Percentiles rank a stretch among this genome's conserved stretches.
phyloP scores from a whole-genome alignment of 1,140 invertebrate species.

The Lutraria rhynchaena region DNA sequence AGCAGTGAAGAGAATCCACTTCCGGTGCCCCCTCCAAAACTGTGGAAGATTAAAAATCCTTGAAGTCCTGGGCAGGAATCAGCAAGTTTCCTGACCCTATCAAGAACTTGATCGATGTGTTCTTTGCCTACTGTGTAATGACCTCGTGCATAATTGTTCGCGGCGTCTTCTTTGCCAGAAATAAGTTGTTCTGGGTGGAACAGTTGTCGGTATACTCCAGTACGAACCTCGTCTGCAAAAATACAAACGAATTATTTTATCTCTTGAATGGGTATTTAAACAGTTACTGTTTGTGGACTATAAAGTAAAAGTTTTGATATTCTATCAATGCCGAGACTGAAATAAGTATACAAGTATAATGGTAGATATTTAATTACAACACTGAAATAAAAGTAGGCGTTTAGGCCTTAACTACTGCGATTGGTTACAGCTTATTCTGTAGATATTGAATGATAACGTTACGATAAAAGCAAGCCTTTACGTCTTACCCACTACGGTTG shows the following conservation, averaged over 20 bases:
- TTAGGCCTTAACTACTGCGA: neutral
- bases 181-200: conserved; percentile 92
- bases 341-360: neutral
- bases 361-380: too few relatives aligned
- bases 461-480: neutral
- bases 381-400: neutral
- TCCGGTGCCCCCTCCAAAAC: too few relatives aligned
- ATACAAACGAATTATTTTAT: conserved; percentile 81
- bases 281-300: neutral
- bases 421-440: neutral
- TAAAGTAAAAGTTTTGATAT: neutral
- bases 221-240: conserved; percentile 81
- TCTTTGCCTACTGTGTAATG: conserved; percentile 78
- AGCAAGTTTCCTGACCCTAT: conserved; percentile 83
- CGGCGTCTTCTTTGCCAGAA: conserved; percentile 91
- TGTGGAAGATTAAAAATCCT: too few relatives aligned
- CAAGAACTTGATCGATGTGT: conserved; percentile 68
- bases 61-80: conserved; percentile 91
- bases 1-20: too few relatives aligned
- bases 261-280: neutral
- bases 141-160: conserved; percentile 83
- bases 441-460: neutral
- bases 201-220: conserved; percentile 84
- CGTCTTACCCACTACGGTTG: conserved; percentile 84
- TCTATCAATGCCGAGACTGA: neutral